Conservation (phyloP, 2,888 invertebrate species). For the Idaea straminata region DNA sequence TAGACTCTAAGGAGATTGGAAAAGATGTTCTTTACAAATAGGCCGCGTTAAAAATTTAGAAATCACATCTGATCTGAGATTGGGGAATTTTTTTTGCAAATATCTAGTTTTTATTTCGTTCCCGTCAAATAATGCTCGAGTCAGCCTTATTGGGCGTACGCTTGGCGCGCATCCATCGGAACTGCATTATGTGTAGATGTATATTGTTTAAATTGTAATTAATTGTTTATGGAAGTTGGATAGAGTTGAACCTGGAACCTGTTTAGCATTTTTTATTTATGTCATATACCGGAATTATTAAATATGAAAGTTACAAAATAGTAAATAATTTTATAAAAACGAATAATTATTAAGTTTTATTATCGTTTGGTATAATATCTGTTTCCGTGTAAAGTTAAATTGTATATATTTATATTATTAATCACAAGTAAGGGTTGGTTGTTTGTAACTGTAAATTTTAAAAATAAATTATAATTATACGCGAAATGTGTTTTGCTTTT, state of each 20-base stretch:
- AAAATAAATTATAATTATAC: slow-evolving; percentile 43
- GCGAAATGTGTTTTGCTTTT: neutral
- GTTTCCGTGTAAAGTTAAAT: slow-evolving; percentile 62
- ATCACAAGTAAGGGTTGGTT: slow-evolving; percentile 51
- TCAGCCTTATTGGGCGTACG: neutral
- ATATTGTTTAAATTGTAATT: slow-evolving; percentile 15
- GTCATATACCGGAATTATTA: neutral
- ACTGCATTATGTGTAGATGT: neutral
- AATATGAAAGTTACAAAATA: neutral
- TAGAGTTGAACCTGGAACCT: slow-evolving; percentile 12
- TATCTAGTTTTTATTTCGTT: too few relatives aligned
- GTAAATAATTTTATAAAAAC: neutral
- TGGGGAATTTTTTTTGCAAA: too few relatives aligned
- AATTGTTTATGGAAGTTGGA: slow-evolving; percentile 8
- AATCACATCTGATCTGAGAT: too few relatives aligned
- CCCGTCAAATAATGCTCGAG: neutral
- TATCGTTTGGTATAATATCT: slow-evolving; percentile 38
- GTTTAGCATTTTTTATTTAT: slow-evolving; percentile 22
- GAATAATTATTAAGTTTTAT: slow-evolving; percentile 15
- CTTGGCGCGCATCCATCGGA: neutral
- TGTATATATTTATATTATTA: slow-evolving; percentile 58
- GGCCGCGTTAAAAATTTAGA: too few relatives aligned
- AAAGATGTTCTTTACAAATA: too few relatives aligned
- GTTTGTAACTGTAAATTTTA: slow-evolving; percentile 63
- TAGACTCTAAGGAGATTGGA: too few relatives aligned